Percentiles rank a stretch among this genome's conserved stretches.
Evolutionary conservation across 1,140 invertebrate genomes (phyloP).

Genomic region (Monochamus saltuarius): DNA sequence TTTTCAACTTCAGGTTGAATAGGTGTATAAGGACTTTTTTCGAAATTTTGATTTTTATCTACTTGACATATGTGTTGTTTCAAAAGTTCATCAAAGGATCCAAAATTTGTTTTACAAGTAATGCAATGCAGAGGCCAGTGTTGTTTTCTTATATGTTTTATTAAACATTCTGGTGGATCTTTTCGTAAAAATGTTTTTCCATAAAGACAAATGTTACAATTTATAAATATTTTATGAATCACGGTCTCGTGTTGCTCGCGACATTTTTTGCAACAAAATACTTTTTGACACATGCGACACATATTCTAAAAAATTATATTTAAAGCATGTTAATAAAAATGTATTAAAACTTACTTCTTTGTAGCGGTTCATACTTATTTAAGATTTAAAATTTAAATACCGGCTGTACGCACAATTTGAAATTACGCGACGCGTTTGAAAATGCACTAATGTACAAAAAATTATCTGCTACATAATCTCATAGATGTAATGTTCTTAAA

Average conservation of each 20-base stretch:
- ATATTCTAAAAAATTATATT: conserved; percentile 34
- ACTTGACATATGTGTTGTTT: conserved; percentile 24
- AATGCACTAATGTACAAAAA: neutral
- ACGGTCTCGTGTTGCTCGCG: conserved; percentile 33
- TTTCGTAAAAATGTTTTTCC: conserved; percentile 20
- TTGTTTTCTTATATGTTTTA: conserved; percentile 28
- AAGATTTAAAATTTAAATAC: too few species aligned
- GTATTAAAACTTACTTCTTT: conserved; percentile 24
- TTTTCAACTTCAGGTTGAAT: conserved; percentile 1
- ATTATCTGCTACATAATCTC: too few species aligned
- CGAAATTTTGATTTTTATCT: conserved; percentile 17
- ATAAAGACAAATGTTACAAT: conserved; percentile 38
- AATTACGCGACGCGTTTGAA: neutral
- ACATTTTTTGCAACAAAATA: conserved; percentile 39
- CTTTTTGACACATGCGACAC: conserved; percentile 36
- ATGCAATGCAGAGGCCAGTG: conserved; percentile 38
- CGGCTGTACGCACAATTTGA: neutral
- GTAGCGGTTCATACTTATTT: conserved; percentile 26
- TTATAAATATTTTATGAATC: conserved; percentile 29
- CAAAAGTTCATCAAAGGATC: conserved; percentile 28
- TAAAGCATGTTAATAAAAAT: conserved; percentile 1
- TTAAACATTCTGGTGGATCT: conserved; percentile 8
- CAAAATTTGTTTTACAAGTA: conserved; percentile 34
- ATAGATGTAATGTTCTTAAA: too few species aligned
- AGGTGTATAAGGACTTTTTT: conserved; percentile 23